Conservation (phyloP, 2,888 invertebrate genomes). For the Tiliacea citrago region DNA sequence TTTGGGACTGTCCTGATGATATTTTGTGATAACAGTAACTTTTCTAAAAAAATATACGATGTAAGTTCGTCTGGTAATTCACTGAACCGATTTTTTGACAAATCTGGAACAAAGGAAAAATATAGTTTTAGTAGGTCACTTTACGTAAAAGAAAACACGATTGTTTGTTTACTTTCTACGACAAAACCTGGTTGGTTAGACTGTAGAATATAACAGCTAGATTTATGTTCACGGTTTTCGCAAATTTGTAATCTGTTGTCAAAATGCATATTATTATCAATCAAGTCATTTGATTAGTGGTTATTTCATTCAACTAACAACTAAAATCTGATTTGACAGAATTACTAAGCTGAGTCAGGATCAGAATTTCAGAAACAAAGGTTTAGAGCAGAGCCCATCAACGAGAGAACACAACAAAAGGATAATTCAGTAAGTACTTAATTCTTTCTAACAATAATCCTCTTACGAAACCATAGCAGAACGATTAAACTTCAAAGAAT, state of each 20-base stretch:
- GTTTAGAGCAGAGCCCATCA: not conserved
- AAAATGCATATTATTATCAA: not conserved
- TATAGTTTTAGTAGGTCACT: conserved; percentile 11
- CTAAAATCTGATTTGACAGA: not conserved
- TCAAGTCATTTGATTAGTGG: not conserved
- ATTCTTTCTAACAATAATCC: conserved; percentile 23
- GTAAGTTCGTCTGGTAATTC: conserved; percentile 98
- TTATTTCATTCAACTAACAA: not conserved
- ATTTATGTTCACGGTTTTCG: too few species aligned
- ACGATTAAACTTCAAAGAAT: conserved; percentile 40
- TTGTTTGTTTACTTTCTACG: conserved; percentile 4
- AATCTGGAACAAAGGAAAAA: conserved; percentile 84
- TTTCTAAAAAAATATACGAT: conserved; percentile 96
- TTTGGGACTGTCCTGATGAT: conserved; percentile 97
- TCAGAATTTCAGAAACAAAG: not conserved
- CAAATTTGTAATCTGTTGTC: not conserved
- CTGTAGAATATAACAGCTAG: not conserved
- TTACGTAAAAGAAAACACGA: not conserved
- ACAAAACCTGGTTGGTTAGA: not conserved
- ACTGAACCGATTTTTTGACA: conserved; percentile 92
- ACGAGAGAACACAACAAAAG: not conserved
- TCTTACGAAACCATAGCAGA: conserved; percentile 46
- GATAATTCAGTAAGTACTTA: not conserved
- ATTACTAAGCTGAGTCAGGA: not conserved
- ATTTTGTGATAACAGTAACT: conserved; percentile 97